A percentile compares a stretch with the other conserved stretches of the same genome.
These are phyloP conservation scores for Eupithecia dodoneata DNA, from an alignment of 2,888 invertebrate species.

Conservation along the genomic window DNA sequence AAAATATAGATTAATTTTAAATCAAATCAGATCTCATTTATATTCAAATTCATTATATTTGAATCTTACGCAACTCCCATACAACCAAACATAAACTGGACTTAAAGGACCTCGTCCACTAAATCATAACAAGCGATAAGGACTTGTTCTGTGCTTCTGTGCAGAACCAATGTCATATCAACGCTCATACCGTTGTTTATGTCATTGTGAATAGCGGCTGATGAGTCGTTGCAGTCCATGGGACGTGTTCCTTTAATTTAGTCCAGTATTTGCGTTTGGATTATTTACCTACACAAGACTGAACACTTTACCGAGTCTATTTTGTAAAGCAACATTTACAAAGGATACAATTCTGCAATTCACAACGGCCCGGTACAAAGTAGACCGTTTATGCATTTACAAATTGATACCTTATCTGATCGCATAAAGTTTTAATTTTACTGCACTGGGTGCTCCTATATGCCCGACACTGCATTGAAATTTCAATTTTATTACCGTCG, in stretches of 20 bases:
- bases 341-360: slow-evolving; percentile 47
- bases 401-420: slow-evolving; percentile 27
- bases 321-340: slow-evolving; percentile 78
- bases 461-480: slow-evolving; percentile 25
- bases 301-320: slow-evolving; percentile 82
- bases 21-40: slow-evolving; percentile 46
- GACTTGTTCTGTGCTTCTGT: slow-evolving; percentile 4
- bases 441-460: slow-evolving; percentile 27
- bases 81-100: slow-evolving; percentile 9
- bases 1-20: not conserved
- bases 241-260: slow-evolving; percentile 16
- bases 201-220: slow-evolving; percentile 27
- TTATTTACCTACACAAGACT: slow-evolving; percentile 76
- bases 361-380: slow-evolving; percentile 40
- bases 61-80: slow-evolving; percentile 21
- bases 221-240: slow-evolving; percentile 25
- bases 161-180: slow-evolving; percentile 30
- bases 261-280: slow-evolving; percentile 52
- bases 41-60: slow-evolving; percentile 27
- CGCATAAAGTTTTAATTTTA: slow-evolving; percentile 33
- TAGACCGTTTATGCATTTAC: slow-evolving; percentile 34
- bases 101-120: slow-evolving; percentile 14
- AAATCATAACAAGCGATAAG: slow-evolving; percentile 7
- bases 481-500: slow-evolving; percentile 29
- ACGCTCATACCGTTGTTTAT: slow-evolving; percentile 29